These are phyloP conservation scores for Hymenopus coronatus DNA, from an alignment of 2,888 invertebrate species.

Conservation along the genomic window DNA sequence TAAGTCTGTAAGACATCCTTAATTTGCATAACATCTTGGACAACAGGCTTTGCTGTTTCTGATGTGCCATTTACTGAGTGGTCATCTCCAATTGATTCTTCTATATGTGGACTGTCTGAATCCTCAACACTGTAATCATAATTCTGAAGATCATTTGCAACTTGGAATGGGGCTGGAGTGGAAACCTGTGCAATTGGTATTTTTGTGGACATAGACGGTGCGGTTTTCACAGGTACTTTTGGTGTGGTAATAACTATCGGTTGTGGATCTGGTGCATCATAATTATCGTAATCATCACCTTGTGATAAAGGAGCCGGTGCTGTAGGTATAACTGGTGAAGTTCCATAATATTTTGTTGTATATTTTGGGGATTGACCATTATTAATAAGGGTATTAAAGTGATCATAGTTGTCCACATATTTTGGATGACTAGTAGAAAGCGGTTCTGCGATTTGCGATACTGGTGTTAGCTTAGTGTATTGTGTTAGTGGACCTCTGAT, in stretches of 20 bases:
- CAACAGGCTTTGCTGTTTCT: not conserved
- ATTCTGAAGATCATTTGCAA: constrained; percentile 10
- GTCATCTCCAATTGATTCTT: not conserved
- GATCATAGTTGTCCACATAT: not conserved
- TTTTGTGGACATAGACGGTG: not conserved
- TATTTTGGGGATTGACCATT: not conserved
- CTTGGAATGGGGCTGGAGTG: not conserved
- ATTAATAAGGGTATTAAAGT: not conserved
- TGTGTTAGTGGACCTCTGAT: not conserved
- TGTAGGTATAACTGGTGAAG: not conserved
- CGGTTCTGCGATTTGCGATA: not conserved
- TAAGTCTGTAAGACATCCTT: not conserved
- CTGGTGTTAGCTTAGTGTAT: constrained; percentile 5
- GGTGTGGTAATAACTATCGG: not conserved
- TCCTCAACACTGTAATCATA: not conserved
- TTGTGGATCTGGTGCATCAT: constrained; percentile 5
- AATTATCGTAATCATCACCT: constrained; percentile 17
- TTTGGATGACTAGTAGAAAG: not conserved
- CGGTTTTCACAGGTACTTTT: not conserved
- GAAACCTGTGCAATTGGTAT: not conserved
- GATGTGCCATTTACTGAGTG: not conserved
- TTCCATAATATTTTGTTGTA: not conserved
- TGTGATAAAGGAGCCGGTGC: not conserved
- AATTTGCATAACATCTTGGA: not conserved
- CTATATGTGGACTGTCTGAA: not conserved